Conservation (phyloP, 2,888 invertebrate species). For the Unio pictorum region DNA sequence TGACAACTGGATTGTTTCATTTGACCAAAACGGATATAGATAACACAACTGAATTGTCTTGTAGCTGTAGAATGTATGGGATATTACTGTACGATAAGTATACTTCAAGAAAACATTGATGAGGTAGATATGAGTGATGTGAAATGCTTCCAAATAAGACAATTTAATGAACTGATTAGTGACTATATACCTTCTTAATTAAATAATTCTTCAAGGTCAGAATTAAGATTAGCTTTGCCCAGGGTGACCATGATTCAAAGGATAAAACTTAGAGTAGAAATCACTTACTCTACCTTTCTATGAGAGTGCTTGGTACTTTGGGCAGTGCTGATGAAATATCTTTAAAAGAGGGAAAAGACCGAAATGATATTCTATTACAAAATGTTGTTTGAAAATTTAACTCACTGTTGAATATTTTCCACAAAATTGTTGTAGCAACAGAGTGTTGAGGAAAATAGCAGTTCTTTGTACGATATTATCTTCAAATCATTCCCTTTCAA, state of each 20-base stretch:
- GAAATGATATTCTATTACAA: constrained; percentile 5
- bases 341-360: neutral
- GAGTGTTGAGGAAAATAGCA: too few relatives aligned
- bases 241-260: constrained; percentile 1
- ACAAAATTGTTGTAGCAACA: too few relatives aligned
- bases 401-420: neutral
- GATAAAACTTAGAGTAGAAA: constrained; percentile 4
- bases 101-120: neutral
- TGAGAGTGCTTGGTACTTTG: neutral
- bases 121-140: neutral
- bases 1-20: constrained; percentile 4
- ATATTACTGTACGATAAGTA: neutral
- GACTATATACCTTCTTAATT: neutral
- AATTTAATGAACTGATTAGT: constrained; percentile 3
- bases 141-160: constrained; percentile 3
- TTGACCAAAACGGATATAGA: neutral
- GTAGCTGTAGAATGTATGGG: constrained; percentile 1
- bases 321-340: neutral
- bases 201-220: neutral
- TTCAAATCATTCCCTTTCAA: constrained; percentile 2
- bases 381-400: neutral
- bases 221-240: constrained; percentile 3
- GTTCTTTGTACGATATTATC: neutral
- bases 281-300: constrained; percentile 1
- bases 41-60: constrained; percentile 1